Evolutionary conservation across 2,113 vertebrate species (phyloP).

Genomic region (Pelecanoides urinatrix): DNA sequence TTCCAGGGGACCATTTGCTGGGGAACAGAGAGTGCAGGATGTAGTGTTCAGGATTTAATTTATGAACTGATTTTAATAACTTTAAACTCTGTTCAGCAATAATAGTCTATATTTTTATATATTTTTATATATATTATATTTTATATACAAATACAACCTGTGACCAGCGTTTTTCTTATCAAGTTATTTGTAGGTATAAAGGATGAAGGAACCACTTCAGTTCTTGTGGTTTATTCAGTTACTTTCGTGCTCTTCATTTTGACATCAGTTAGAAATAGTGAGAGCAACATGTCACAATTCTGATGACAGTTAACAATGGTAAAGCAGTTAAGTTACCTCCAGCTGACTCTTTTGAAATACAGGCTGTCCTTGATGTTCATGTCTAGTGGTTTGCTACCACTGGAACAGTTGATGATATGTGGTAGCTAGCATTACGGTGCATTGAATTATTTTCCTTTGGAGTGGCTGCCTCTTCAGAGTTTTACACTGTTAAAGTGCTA

Average conservation of each 20-base stretch:
- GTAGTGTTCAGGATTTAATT: background rate
- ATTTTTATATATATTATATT: no score
- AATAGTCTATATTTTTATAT: background rate
- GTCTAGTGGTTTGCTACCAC: background rate
- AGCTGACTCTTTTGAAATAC: conserved; percentile 11
- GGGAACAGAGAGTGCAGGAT: background rate
- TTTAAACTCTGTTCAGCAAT: background rate
- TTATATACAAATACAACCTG: background rate
- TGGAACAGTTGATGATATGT: background rate
- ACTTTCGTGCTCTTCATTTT: background rate
- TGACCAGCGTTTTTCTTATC: background rate
- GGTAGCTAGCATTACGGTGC: background rate
- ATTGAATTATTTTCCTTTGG: background rate
- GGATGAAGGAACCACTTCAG: background rate
- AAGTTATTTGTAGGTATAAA: background rate
- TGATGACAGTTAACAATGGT: background rate
- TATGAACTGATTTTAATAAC: background rate
- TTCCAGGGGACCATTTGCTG: background rate
- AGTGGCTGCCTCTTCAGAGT: background rate
- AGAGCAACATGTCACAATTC: background rate
- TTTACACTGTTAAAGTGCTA: background rate
- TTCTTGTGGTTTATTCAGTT: background rate
- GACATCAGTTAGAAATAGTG: background rate
- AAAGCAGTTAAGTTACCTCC: background rate
- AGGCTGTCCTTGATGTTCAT: conserved; percentile 16